Evolutionary conservation across 2,797 vertebrate genomes (phyloP).

Genomic region (Sardinella longiceps): DNA sequence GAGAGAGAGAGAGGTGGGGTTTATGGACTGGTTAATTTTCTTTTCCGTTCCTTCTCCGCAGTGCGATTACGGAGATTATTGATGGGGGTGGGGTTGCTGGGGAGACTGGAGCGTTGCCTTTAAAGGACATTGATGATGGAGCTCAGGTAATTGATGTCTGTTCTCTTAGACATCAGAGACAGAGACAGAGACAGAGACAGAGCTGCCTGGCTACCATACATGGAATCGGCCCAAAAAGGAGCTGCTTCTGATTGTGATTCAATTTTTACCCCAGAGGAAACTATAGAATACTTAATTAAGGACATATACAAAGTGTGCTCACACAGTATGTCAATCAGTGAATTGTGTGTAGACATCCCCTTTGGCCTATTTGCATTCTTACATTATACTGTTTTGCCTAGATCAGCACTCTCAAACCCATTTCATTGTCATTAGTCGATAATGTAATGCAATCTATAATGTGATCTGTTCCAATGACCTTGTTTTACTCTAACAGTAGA

Average conservation of each 20-base stretch:
- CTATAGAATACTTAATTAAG: not conserved
- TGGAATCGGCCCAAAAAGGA: not conserved
- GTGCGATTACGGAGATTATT: not conserved
- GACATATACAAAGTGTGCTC: not conserved
- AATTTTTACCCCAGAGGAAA: too few species aligned
- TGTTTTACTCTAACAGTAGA: not conserved
- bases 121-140: not conserved
- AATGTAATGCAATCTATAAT: not conserved
- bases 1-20: not conserved
- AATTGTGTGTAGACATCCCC: not conserved
- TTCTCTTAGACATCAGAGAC: not conserved
- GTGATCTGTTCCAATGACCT: not conserved
- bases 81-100: not conserved
- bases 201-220: not conserved
- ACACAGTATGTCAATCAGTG: not conserved
- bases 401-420: not conserved
- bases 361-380: not conserved
- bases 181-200: not conserved
- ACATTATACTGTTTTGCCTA: not conserved
- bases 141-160: not conserved
- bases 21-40: slow-evolving; percentile 1
- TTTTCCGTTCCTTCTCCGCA: not conserved
- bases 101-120: not conserved
- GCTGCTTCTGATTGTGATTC: not conserved
- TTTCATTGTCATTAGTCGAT: not conserved